Percentiles rank a stretch among this genome's conserved stretches.
Evolutionary conservation across 2,888 invertebrate genomes (phyloP).

Genomic region (Thecophora atra): DNA sequence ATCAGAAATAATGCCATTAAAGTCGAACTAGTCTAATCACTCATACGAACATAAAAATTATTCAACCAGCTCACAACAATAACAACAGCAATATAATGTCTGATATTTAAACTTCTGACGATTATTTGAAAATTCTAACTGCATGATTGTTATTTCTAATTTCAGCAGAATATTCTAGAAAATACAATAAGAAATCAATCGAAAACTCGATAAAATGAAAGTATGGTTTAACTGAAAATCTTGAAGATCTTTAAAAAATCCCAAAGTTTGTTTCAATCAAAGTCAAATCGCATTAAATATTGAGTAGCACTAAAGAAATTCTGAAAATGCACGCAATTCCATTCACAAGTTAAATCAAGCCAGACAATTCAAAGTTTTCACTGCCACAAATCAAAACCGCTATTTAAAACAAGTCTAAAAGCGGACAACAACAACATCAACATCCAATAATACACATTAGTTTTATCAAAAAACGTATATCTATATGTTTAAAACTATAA

Average conservation of each 20-base stretch:
- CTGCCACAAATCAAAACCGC: conserved; percentile 9
- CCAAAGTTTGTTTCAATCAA: conserved; percentile 25
- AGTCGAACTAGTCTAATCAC: no score
- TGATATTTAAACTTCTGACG: background rate
- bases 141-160: conserved; percentile 39
- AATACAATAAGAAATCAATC: conserved; percentile 22
- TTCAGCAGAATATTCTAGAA: conserved; percentile 36
- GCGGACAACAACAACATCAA: conserved; percentile 21
- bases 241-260: conserved; percentile 8
- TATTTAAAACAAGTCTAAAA: conserved; percentile 21
- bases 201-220: conserved; percentile 17
- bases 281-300: conserved; percentile 21
- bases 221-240: conserved; percentile 11
- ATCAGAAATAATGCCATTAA: no score
- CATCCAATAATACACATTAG: conserved; percentile 20
- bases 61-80: no score
- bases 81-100: background rate
- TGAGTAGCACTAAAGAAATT: conserved; percentile 1
- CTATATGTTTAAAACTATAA: conserved; percentile 24
- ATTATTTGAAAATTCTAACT: conserved; percentile 30
- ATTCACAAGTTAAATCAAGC: conserved; percentile 29
- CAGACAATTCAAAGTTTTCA: conserved; percentile 30
- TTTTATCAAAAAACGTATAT: background rate
- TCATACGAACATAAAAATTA: background rate
- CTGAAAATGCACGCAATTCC: conserved; percentile 26